Base-by-base conservation (phyloP, 2,113 vertebrate species). In the Lycaon pictus region DNA sequence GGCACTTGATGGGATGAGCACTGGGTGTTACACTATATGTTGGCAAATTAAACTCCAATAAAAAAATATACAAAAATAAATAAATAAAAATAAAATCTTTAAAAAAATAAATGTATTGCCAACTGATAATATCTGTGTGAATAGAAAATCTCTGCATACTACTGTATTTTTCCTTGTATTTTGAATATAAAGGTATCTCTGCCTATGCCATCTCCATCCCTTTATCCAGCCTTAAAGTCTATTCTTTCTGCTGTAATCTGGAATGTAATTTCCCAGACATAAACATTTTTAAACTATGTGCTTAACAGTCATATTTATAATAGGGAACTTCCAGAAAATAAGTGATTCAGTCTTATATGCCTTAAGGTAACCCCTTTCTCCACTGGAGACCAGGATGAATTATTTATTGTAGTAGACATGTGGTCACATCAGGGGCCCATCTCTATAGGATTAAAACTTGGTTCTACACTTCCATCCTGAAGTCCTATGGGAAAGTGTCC, bases 311-410 rank as follows among this genome's bases (percentile, higher is more conserved):
- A 48, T 95, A 88, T 71, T 90, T 90, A 62, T 93, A 69, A 53
- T 53, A 79, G 15, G 20, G 76, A 90, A 92, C 97, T 95, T 94
- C 62, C 51, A 88, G 69, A 96, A 97, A 96, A 77, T 19, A 85
- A 88, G 23, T 95, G 37, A 96, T 80, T 96, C 60, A 90, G 51
- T 86, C 25, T 96, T 81, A 74, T 93, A 82, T 67, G 56, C 3
- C 27, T 9, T 82, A 60, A 79, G 23, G 27, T 80, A 43, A 11
- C 55, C 12, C 51, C 72, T 32, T 96, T 92, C 72, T 89, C 60
- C 25, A 74, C 2, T 67, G 22, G 76, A 85, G 2, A 88, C n/a
- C 13, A 60, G 56, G 29, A 15, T 95, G 60, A 71, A 37, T 97
- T 96, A 56, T 82, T 91, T 23, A n/a, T 82, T 76, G 16, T n/a